Evolutionary conservation across 2,797 vertebrate genomes (phyloP).

Genomic region (Zenarchopterus dispar): DNA sequence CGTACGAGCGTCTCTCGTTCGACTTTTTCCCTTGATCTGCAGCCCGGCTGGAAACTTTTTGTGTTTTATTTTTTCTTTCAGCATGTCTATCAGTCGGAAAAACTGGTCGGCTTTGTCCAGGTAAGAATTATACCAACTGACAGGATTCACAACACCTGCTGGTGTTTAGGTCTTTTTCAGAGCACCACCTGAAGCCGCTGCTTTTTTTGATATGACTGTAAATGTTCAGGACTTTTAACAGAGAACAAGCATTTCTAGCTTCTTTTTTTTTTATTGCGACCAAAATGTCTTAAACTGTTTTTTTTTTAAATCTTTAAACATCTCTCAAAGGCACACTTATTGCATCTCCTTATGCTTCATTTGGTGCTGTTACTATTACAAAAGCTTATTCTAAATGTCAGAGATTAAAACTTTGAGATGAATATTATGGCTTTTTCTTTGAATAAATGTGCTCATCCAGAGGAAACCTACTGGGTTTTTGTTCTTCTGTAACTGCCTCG

Average conservation of each 20-base stretch:
- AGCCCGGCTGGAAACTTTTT: slow-evolving; percentile 9
- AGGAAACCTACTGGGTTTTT: too few relatives aligned
- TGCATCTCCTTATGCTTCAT: too few relatives aligned
- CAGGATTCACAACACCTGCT: slow-evolving; percentile 3
- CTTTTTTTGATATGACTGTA: background rate
- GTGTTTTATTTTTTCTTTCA: background rate
- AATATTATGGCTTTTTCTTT: too few relatives aligned
- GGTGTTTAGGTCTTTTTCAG: background rate
- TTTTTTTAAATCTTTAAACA: too few relatives aligned
- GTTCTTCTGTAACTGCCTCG: too few relatives aligned
- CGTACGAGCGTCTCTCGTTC: slow-evolving; percentile 19
- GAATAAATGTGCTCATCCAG: too few relatives aligned
- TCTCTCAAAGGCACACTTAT: too few relatives aligned
- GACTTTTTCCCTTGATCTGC: slow-evolving; percentile 7
- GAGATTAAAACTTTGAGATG: too few relatives aligned
- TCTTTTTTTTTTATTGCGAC: background rate
- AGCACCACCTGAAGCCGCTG: background rate
- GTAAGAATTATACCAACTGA: slow-evolving; percentile 74
- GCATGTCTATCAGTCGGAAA: slow-evolving; percentile 88
- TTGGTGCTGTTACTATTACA: too few relatives aligned
- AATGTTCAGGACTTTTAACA: background rate
- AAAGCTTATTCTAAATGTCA: too few relatives aligned
- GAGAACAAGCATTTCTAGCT: background rate
- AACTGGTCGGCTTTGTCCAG: slow-evolving; percentile 94
- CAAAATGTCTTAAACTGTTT: too few relatives aligned